Conservation (phyloP, 2,888 invertebrate genomes). For the Odontomyia ornata region DNA sequence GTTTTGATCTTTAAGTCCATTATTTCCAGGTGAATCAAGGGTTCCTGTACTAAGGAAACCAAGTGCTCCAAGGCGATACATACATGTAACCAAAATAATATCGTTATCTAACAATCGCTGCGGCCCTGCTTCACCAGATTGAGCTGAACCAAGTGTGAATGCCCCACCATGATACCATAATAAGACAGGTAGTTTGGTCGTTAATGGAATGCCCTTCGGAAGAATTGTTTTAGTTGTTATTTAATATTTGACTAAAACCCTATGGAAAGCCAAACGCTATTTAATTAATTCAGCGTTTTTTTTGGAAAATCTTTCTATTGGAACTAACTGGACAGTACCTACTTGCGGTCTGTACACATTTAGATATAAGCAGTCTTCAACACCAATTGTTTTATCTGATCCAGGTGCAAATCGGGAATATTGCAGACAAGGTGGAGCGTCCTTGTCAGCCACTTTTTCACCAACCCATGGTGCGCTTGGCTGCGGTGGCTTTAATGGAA, state of each 20-base stretch:
- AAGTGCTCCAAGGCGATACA: conserved; percentile 57
- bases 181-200: conserved; percentile 59
- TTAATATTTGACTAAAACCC: too few species aligned
- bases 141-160: conserved; percentile 67
- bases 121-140: conserved; percentile 61
- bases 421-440: not conserved
- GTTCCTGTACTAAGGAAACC: conserved; percentile 52
- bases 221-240: too few species aligned
- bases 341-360: too few species aligned
- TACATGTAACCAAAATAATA: conserved; percentile 58
- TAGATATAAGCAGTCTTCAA: conserved; percentile 19
- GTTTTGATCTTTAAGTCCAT: conserved; percentile 47
- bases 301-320: too few species aligned
- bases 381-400: not conserved
- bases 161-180: conserved; percentile 64
- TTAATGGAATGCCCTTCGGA: too few species aligned
- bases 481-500: not conserved
- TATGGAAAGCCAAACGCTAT: too few species aligned
- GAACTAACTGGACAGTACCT: too few species aligned
- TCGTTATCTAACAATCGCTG: conserved; percentile 59
- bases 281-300: too few species aligned
- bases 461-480: not conserved
- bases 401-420: not conserved
- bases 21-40: conserved; percentile 45
- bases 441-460: not conserved